Percentiles rank a stretch among this genome's conserved stretches.
phyloP scores from a whole-genome alignment of 2,888 invertebrate genomes.

The Cotesia congregata region DNA sequence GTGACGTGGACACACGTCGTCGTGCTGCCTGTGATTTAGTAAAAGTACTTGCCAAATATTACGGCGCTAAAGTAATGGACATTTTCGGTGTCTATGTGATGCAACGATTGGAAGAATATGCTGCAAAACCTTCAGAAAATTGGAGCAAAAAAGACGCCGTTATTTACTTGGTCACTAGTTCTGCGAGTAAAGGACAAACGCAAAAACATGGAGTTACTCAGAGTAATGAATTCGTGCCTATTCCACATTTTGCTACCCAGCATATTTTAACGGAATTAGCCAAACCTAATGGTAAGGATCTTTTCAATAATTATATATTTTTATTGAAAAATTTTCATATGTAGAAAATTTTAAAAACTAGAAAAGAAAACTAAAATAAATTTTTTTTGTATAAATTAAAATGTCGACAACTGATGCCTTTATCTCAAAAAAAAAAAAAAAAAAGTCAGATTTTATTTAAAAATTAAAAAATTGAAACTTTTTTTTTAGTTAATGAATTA shows the following conservation, averaged over 20 bases:
- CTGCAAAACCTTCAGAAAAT: slow-evolving; percentile 80
- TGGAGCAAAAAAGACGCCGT: slow-evolving; percentile 98
- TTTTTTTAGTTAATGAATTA: slow-evolving; percentile 82
- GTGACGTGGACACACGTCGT: slow-evolving; percentile 96
- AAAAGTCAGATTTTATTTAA: too few species aligned
- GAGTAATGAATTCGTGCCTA: slow-evolving; percentile 89
- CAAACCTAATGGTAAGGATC: slow-evolving; percentile 75
- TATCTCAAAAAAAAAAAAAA: too few species aligned
- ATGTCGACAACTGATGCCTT: too few species aligned
- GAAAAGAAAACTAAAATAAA: too few species aligned
- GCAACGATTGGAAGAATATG: slow-evolving; percentile 82
- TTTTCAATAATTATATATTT: too few species aligned
- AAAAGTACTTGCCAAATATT: slow-evolving; percentile 88
- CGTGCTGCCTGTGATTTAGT: slow-evolving; percentile 98
- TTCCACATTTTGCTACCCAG: slow-evolving; percentile 89
- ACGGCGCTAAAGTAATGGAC: slow-evolving; percentile 88
- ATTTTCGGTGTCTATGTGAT: slow-evolving; percentile 91
- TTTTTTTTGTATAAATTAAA: too few species aligned
- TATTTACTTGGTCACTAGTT: slow-evolving; percentile 94
- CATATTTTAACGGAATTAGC: slow-evolving; percentile 89
- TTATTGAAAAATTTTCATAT: too few species aligned
- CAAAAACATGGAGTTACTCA: slow-evolving; percentile 92
- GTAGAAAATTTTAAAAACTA: too few species aligned
- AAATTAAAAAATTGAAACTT: neutral
- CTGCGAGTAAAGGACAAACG: slow-evolving; percentile 91